Evolutionary conservation across 2,797 vertebrate species (phyloP), one percentile per base, ranked within the genome.

Genomic region (Lacerta agilis): DNA sequence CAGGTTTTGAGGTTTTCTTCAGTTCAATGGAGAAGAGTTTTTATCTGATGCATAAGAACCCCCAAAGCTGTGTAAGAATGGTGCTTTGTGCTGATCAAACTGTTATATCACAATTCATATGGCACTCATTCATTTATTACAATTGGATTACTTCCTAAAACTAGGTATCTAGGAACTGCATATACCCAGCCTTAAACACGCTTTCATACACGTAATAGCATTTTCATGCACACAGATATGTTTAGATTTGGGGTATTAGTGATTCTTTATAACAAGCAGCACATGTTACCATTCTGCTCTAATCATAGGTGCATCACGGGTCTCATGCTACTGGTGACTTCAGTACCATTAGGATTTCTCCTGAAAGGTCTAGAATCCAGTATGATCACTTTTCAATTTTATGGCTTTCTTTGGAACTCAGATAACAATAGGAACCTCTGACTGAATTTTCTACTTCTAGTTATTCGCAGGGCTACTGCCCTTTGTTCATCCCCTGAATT

Each of bases 391-490:
- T n/a, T n/a, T 23, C 33, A 67, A 3, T 58, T 41, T 38, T 66
- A 41, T 8, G 7, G 9, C 90, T 81, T 43, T 58, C 33, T 78
- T 29, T 18, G 61, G 15, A 87, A n/a, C 33, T 92, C 49, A 88
- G 9, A 87, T 1, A 76, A 36, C 13, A 17, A 11, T 4, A 82
- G 8, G 80, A 84, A 83, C 3, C 0, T 17, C 1, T 86, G 3
- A 2, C 1, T 55, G 25, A 92, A 91, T 86, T 82, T 79, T 75
- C 69, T 72, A 64, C 15, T 45, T 49, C 72, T 38, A 13, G 3
- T 29, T 67, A 86, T 3, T 86, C 87, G n/a, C 33, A 25, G 3
- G 64, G 18, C 5, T 58, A 5, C 17, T 83, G 25, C 49, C n/a
- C 41, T 85, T 18, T 36, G 55, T 85, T 38, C 45, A 2, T 64